Base-by-base conservation (phyloP, 2,888 invertebrate species). In the Oligia strigilis region DNA sequence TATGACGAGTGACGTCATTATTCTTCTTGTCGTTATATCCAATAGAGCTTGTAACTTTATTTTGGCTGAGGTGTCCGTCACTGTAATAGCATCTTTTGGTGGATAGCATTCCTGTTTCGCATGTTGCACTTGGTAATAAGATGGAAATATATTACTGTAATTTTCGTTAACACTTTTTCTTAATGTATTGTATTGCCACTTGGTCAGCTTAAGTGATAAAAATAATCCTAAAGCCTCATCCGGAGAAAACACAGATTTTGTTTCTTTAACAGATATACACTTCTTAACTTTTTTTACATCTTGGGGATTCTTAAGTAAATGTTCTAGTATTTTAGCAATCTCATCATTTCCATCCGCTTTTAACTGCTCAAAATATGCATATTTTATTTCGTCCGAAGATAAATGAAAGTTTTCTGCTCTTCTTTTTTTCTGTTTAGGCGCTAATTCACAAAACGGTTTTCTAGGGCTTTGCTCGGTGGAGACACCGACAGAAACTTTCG, bases 51-150 rank as follows among this genome's bases (percentile, higher is more conserved):
- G 36, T 60, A 72, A 60, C 62, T 72, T 72, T 55, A 72, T 72
- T 60, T 72, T 72, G 2, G 72, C 62, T 62, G 58, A 60, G 72
- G 60, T 58, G 0, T 72, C 72, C 1, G 72, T 43, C 43, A 72
- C 55, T 60, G 60, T 73, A 64, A 62, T 64, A 49, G 64, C 43
- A n/a, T 55, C 40, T 55, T 73, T 73, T 73, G 72, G 60, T 43
- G 65, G 65, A 64, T 65, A 73, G 64, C 73, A 73, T 64, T 64
- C 11, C 64, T 73, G 62, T 64, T 64, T 73, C 43, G 73, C 73
- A 65, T 65, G 40, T 72, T 72, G 71, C 58, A 71, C 71, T 55
- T 71, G 52, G 36, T 58, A 65, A 65, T 65, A 40, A 43, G 65
- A 65, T 67, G 67, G 46, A 67, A 67, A 67, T 62, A 62, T 62